Conservation (phyloP, 2,797 vertebrate species). For the Chloroceryle amazona region DNA sequence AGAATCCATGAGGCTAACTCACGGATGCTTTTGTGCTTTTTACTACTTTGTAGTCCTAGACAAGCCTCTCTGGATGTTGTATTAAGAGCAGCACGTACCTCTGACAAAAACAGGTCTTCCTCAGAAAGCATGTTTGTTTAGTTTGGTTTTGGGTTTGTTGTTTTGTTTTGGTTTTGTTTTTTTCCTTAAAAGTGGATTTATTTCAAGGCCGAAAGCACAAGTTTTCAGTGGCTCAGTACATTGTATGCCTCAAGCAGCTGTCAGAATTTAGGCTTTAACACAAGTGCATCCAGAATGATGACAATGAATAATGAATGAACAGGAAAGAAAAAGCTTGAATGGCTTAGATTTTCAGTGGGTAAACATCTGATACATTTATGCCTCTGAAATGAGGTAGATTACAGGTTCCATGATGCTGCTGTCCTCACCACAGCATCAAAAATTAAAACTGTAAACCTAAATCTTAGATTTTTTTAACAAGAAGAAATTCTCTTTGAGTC, state of each 20-base stretch:
- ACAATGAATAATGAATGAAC: slow-evolving; percentile 40
- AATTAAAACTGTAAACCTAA: not conserved
- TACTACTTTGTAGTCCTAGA: not conserved
- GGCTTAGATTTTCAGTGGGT: not conserved
- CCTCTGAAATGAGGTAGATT: not conserved
- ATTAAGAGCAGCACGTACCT: not conserved
- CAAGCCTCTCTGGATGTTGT: not conserved
- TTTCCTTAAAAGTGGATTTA: not conserved
- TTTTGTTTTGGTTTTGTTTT: not conserved
- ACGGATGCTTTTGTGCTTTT: not conserved
- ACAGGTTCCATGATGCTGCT: not conserved
- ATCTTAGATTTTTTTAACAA: not conserved
- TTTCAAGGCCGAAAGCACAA: not conserved
- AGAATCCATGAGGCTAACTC: not conserved
- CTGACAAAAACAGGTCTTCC: not conserved
- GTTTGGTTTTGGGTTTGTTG: not conserved
- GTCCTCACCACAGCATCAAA: not conserved
- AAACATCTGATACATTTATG: slow-evolving; percentile 6
- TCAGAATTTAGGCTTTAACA: slow-evolving; percentile 5
- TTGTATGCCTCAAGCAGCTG: not conserved
- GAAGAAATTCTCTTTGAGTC: not conserved
- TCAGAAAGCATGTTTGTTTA: not conserved
- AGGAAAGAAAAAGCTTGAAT: slow-evolving; percentile 10
- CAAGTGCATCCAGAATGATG: not conserved
- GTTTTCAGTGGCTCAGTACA: not conserved